A percentile compares a stretch with the other conserved stretches of the same genome.
Evolutionary conservation across 2,888 invertebrate genomes (phyloP).

Genomic region (Thecophora atra): DNA sequence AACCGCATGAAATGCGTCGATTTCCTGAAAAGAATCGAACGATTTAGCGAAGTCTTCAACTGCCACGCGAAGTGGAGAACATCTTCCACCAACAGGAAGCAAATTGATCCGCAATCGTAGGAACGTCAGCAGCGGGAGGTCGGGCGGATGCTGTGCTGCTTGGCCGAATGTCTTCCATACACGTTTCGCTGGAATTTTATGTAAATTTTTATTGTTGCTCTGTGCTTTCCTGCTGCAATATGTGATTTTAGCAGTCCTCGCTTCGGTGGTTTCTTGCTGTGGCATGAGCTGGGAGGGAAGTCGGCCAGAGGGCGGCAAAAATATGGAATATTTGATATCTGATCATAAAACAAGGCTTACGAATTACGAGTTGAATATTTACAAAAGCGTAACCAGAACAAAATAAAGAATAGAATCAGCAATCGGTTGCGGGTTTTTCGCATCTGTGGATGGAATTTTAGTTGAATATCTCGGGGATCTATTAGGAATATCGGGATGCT

Average conservation of each 20-base stretch:
- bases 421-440: no score
- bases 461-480: no score
- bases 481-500: no score
- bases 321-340: neutral
- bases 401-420: no score
- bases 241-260: neutral
- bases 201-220: constrained; percentile 6
- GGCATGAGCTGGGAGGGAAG: neutral
- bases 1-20: constrained; percentile 31
- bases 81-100: neutral
- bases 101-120: neutral
- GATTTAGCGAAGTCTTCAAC: constrained; percentile 12
- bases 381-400: no score
- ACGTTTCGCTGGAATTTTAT: constrained; percentile 7
- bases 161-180: neutral
- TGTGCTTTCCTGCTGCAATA: neutral
- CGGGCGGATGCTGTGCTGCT: neutral
- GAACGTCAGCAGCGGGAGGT: neutral
- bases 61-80: constrained; percentile 5
- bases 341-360: neutral
- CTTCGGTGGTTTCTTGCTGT: no score
- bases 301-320: neutral
- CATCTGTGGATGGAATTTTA: no score
- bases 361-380: neutral
- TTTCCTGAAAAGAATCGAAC: constrained; percentile 17